phyloP scores from a whole-genome alignment of 2,888 invertebrate genomes.

The Dysmachus trigonus region DNA sequence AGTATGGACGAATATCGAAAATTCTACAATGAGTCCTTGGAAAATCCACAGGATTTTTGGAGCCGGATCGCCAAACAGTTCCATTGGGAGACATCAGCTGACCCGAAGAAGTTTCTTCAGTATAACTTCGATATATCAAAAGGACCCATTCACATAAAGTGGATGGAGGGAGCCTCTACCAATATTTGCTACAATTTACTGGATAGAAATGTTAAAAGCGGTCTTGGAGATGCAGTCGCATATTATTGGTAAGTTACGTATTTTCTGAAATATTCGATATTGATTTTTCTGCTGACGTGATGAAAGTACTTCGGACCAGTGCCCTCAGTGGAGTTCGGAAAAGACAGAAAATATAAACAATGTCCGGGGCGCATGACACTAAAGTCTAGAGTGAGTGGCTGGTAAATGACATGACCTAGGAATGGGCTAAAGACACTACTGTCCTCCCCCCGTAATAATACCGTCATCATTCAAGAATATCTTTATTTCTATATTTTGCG shows the following conservation, averaged over 20 bases:
- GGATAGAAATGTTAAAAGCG: constrained; percentile 89
- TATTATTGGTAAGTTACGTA: constrained; percentile 86
- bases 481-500: background rate
- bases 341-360: background rate
- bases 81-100: constrained; percentile 85
- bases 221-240: constrained; percentile 89
- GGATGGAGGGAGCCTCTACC: constrained; percentile 94
- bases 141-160: constrained; percentile 90
- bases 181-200: constrained; percentile 96
- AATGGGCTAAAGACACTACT: background rate
- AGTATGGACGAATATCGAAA: constrained; percentile 80
- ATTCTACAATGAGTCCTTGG: constrained; percentile 86
- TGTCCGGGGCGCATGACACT: background rate
- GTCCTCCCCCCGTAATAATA: background rate
- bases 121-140: constrained; percentile 92
- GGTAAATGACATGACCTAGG: background rate
- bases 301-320: background rate
- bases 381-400: background rate
- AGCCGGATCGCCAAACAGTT: constrained; percentile 90
- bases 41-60: constrained; percentile 93
- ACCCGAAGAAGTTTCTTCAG: constrained; percentile 79
- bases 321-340: background rate
- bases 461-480: background rate
- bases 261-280: constrained; percentile 27
- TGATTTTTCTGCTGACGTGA: constrained; percentile 43